phyloP scores from a whole-genome alignment of 2,797 vertebrate species.

The Prunella strophiata region DNA sequence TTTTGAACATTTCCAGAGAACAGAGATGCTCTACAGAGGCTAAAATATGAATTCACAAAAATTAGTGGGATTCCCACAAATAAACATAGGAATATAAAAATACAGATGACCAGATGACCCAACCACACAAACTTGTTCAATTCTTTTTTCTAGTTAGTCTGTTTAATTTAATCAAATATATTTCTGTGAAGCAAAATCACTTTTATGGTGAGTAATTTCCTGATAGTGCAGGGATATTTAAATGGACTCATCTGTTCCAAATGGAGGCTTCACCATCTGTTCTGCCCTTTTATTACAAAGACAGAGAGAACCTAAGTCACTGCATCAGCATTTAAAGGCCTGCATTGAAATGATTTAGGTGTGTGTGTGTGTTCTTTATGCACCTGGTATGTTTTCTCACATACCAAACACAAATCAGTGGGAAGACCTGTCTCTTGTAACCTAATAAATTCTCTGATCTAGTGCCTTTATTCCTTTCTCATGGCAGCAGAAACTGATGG shows the following conservation, averaged over 20 bases:
- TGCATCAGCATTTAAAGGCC: not conserved
- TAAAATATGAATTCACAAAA: not conserved
- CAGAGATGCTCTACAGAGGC: not conserved
- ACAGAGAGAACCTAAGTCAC: not conserved
- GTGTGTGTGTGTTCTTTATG: not conserved
- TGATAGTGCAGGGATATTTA: conserved; percentile 43
- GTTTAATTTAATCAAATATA: not conserved
- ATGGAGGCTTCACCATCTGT: conserved; percentile 38
- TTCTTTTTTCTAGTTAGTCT: conserved; percentile 6
- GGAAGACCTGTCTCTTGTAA: not conserved
- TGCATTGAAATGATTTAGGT: conserved; percentile 8
- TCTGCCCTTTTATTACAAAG: conserved; percentile 35
- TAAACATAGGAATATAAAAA: not conserved
- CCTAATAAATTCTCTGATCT: conserved; percentile 30
- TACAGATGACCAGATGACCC: not conserved
- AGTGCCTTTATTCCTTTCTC: not conserved
- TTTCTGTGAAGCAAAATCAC: not conserved
- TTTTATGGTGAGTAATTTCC: conserved; percentile 29
- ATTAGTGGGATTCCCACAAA: not conserved
- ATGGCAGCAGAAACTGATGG: conserved; percentile 33
- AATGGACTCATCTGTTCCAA: conserved; percentile 50
- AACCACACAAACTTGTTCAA: not conserved
- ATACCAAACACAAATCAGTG: conserved; percentile 55
- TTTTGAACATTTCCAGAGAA: not conserved
- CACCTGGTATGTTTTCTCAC: conserved; percentile 35